A percentile compares a stretch with the other conserved stretches of the same genome.
phyloP scores from a whole-genome alignment of 2,113 vertebrate species.

The Erythrolamprus reginae region DNA sequence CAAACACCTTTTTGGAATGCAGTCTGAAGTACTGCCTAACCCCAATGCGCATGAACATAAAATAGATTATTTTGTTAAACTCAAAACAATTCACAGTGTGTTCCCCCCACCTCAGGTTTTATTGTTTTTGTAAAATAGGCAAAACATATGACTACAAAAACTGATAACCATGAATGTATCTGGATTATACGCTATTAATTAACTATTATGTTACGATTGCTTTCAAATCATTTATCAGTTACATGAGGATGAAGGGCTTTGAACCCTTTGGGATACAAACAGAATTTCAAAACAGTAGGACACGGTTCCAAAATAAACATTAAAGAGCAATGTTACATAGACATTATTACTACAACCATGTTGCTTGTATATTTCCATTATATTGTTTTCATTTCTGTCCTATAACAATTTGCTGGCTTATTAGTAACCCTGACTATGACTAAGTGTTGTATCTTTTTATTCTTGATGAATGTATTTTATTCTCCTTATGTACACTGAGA shows the following conservation, averaged over 20 bases:
- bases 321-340: neutral
- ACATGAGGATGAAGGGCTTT: neutral
- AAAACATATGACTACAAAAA: neutral
- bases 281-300: neutral
- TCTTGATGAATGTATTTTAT: no score
- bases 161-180: neutral
- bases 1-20: neutral
- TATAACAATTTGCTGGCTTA: no score
- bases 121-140: neutral
- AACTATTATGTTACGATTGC: neutral
- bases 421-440: no score
- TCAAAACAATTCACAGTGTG: neutral
- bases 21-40: neutral
- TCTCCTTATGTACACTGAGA: no score
- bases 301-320: neutral
- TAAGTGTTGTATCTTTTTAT: no score
- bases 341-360: no score
- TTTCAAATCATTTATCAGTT: constrained; percentile 1
- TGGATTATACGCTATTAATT: neutral
- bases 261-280: constrained; percentile 24
- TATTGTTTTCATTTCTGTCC: no score
- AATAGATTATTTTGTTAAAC: neutral
- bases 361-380: no score
- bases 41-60: neutral
- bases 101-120: neutral